Conservation (phyloP, 2,888 invertebrate species). For the Tortricodes alternella region DNA sequence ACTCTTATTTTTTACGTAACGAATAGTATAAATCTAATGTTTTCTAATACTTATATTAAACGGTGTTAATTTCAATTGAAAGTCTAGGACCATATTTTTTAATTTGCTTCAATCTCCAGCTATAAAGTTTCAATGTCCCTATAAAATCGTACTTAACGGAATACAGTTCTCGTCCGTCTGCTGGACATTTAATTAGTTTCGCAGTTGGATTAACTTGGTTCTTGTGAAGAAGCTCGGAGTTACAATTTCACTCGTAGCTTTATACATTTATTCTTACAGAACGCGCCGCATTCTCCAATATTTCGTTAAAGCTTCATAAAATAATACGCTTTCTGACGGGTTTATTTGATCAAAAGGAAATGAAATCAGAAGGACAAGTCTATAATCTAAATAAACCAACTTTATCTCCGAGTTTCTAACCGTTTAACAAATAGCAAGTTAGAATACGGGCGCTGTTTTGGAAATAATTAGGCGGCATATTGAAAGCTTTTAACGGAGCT, state of each 20-base stretch:
- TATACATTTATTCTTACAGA: too few relatives aligned
- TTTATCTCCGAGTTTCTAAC: too few relatives aligned
- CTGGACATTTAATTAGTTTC: conserved; percentile 58
- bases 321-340: too few relatives aligned
- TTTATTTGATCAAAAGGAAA: too few relatives aligned
- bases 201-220: conserved; percentile 45
- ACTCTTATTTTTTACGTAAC: too few relatives aligned
- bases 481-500: neutral
- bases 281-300: neutral
- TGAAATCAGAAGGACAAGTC: too few relatives aligned
- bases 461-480: too few relatives aligned
- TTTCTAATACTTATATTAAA: neutral
- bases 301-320: conserved; percentile 1
- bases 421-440: too few relatives aligned
- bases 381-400: too few relatives aligned
- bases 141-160: conserved; percentile 39
- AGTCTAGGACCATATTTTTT: neutral
- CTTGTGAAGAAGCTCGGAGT: conserved; percentile 33
- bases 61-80: neutral
- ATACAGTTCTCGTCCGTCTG: conserved; percentile 39
- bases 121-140: conserved; percentile 31
- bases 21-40: too few relatives aligned
- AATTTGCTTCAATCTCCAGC: neutral
- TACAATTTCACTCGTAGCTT: conserved; percentile 2
- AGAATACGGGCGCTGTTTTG: too few relatives aligned